phyloP scores from a whole-genome alignment of 64 coral and sea anemone genomes.

The Montipora cactus region DNA sequence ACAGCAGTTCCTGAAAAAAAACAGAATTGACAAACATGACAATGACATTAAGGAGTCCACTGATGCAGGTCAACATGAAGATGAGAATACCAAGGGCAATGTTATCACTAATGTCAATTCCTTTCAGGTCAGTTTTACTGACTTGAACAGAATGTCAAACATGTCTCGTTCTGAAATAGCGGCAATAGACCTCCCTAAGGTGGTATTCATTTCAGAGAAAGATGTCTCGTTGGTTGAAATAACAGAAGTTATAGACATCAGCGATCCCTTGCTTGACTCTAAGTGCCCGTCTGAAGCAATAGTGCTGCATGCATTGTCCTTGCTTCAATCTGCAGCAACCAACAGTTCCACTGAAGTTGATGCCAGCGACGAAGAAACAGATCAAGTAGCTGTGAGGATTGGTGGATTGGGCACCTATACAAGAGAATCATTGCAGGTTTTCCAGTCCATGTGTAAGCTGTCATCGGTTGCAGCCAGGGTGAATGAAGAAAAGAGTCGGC shows the following conservation, averaged over 20 bases:
- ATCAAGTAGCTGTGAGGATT: not conserved
- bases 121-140: not conserved
- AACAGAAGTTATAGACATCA: not conserved
- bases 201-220: not conserved
- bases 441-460: not conserved
- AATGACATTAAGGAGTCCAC: not conserved
- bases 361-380: not conserved
- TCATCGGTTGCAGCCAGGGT: not conserved
- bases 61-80: not conserved
- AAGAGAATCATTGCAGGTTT: not conserved
- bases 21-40: not conserved
- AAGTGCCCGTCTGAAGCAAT: not conserved
- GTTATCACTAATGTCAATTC: not conserved
- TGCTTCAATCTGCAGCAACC: not conserved
- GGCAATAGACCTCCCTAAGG: not conserved
- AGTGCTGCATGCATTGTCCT: not conserved
- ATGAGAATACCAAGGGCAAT: not conserved
- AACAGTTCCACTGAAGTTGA: not conserved
- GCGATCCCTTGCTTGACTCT: not conserved
- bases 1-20: not conserved
- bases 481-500: conserved; percentile 7
- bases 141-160: conserved; percentile 4
- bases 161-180: not conserved
- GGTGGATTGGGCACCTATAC: not conserved
- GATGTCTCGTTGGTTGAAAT: not conserved